These are phyloP conservation scores for Basileuterus tristriatus DNA, from an alignment of 2,797 vertebrate genomes.

Conservation along the genomic window DNA sequence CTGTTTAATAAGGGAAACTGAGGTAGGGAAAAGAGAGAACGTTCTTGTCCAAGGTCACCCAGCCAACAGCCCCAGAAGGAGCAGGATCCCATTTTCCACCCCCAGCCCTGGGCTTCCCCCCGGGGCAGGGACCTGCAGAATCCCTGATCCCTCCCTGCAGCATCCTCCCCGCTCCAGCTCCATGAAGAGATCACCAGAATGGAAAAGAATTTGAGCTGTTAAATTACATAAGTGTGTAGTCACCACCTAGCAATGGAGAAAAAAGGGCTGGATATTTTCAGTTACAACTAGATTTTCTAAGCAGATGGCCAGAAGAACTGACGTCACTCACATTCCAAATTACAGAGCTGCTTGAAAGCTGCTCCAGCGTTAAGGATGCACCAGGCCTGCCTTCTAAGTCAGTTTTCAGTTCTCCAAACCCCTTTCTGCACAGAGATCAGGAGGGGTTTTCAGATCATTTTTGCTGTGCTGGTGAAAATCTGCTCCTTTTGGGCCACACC, in stretches of 20 bases:
- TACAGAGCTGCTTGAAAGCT: slow-evolving; percentile 64
- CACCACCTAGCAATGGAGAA: slow-evolving; percentile 68
- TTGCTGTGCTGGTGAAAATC: not conserved
- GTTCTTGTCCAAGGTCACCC: not conserved
- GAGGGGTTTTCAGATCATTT: not conserved
- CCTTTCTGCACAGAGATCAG: not conserved
- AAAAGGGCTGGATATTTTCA: slow-evolving; percentile 67
- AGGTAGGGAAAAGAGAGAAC: not conserved
- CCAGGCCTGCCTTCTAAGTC: slow-evolving; percentile 30
- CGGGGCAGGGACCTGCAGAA: not conserved
- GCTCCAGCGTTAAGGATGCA: slow-evolving; percentile 57
- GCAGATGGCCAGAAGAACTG: slow-evolving; percentile 68
- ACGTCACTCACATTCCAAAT: slow-evolving; percentile 73
- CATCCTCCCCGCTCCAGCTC: slow-evolving; percentile 7
- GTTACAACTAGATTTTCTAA: slow-evolving; percentile 70
- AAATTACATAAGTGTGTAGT: slow-evolving; percentile 71
- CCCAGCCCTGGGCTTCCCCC: not conserved
- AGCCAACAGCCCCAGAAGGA: not conserved
- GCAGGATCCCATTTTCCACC: not conserved
- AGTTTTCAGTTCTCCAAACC: not conserved
- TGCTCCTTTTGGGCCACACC: not conserved
- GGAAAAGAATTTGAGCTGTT: slow-evolving; percentile 67
- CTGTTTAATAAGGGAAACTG: slow-evolving; percentile 10
- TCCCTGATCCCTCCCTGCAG: not conserved
- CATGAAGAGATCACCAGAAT: slow-evolving; percentile 58